These are phyloP conservation scores for Archips xylosteana DNA, from an alignment of 2,888 invertebrate genomes.

Conservation along the genomic window DNA sequence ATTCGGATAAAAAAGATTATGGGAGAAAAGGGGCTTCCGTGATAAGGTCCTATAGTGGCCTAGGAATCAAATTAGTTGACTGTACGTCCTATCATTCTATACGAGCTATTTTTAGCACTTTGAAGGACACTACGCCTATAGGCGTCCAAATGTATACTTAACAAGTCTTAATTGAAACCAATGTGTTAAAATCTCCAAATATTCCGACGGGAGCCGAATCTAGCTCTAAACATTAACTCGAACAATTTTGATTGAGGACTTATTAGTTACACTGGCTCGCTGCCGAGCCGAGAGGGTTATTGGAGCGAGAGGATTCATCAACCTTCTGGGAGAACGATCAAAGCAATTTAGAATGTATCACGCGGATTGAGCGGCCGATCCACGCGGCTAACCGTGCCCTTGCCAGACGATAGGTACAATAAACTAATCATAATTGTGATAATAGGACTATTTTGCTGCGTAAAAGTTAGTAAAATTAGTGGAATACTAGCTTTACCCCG, in stretches of 20 bases:
- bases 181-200: not conserved
- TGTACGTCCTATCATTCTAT: too few species aligned
- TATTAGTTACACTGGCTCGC: conserved; percentile 55
- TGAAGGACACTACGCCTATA: too few species aligned
- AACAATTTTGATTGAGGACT: conserved; percentile 57
- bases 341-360: conserved; percentile 78
- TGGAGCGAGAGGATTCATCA: conserved; percentile 80
- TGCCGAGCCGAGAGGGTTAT: conserved; percentile 66
- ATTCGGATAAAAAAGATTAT: too few species aligned
- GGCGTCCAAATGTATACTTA: not conserved
- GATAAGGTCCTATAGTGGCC: too few species aligned
- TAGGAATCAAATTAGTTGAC: too few species aligned
- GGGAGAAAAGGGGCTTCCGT: too few species aligned
- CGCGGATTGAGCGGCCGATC: conserved; percentile 56
- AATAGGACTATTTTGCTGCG: not conserved
- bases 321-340: conserved; percentile 82
- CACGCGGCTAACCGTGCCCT: conserved; percentile 10
- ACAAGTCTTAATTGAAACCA: too few species aligned
- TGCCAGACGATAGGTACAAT: not conserved
- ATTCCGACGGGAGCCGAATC: not conserved
- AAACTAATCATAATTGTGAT: not conserved
- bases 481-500: too few species aligned
- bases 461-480: too few species aligned
- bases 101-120: too few species aligned
- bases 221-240: conserved; percentile 42